phyloP scores from a whole-genome alignment of 1,140 invertebrate species.

The Bombus impatiens region DNA sequence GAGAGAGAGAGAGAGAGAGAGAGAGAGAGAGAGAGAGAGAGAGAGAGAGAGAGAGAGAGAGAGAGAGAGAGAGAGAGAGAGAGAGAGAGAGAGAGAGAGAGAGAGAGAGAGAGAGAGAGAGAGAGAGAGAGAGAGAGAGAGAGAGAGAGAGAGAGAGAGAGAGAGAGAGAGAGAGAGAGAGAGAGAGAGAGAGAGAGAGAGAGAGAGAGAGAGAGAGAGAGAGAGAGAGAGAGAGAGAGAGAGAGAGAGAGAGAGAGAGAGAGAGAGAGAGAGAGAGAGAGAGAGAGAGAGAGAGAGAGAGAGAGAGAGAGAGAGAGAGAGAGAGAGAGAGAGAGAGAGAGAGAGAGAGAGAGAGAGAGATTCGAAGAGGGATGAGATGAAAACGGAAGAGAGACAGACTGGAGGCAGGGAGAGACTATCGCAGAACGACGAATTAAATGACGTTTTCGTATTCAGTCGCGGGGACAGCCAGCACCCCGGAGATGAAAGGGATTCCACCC shows the following conservation, averaged over 20 bases:
- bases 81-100: not conserved
- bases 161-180: not conserved
- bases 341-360: not conserved
- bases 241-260: not conserved
- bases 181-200: not conserved
- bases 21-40: not conserved
- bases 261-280: not conserved
- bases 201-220: not conserved
- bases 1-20: not conserved
- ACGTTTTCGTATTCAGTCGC: constrained; percentile 68
- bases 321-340: not conserved
- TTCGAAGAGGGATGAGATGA: not conserved
- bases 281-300: not conserved
- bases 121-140: not conserved
- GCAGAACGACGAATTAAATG: constrained; percentile 65
- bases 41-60: not conserved
- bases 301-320: not conserved
- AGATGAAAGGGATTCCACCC: constrained; percentile 53
- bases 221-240: not conserved
- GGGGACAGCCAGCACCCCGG: constrained; percentile 38
- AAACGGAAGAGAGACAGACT: constrained; percentile 12
- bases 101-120: not conserved
- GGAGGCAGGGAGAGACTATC: constrained; percentile 49
- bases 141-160: not conserved
- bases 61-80: not conserved